Base-by-base conservation (phyloP, 2,888 invertebrate species). In the Metellina segmentata region DNA sequence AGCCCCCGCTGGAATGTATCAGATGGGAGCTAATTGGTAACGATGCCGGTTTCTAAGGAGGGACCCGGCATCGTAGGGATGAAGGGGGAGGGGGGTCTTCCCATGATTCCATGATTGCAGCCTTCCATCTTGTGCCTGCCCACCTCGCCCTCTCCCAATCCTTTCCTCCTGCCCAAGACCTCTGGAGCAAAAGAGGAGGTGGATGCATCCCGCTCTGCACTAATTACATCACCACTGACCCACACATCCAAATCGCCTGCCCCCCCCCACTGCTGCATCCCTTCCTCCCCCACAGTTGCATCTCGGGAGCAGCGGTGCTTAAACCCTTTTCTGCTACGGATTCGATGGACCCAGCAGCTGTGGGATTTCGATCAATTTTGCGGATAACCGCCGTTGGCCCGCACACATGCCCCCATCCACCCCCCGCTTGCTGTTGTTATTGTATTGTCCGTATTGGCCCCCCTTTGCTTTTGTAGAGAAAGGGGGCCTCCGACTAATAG, bases 351-450 rank as follows among this genome's bases (percentile, higher is more conserved):
- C 85, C 34, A 87, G 91, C 88, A 89, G 92, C 92, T 89, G 92
- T 91, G 91, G 86, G 82, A 92, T 89, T 92, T 85, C 92, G 92
- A 92, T 92, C 92, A 92, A 92, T 92, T 92, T 92, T 92, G 92
- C 70, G 92, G 92, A 92, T 92, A 92, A 92, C 92, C 92, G 89
- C 92, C 74, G 81, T 74, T 91, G 87, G 87, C 16, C 11, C 74
- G 34, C 34, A 34, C 34, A 34, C 34, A 34, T 34, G 34, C 34
- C 34, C 34, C 34, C 34, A 78, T 34, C 78, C 72, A 81, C 86
- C 34, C n/a, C 81, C 78, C 77, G 77, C 70, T 61, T 34, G 51
- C 72, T 91, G 86, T 91, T 91, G 85, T 90, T 90, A 86, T 91
- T 91, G 87, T 61, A 61, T 81, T 61, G 79, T 79, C 74, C 81